Base-by-base conservation (phyloP, 1,140 invertebrate species). In the Neodiprion lecontei region DNA sequence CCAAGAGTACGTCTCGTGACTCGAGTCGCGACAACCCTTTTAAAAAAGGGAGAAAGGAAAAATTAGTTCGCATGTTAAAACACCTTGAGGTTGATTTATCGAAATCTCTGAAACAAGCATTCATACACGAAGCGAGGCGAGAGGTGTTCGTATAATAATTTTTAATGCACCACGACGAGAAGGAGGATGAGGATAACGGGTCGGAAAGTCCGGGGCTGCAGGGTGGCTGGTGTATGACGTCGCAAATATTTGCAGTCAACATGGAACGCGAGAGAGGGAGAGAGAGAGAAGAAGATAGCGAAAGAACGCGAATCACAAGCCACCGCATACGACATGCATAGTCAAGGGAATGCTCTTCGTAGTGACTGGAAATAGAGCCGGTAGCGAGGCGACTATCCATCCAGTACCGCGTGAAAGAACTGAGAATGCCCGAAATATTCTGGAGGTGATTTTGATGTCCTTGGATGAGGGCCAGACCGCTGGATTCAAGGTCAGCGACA, bases 191-290 rank as follows among this genome's bases (percentile, higher is more conserved):
- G 53, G 53, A 5, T 17, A 4, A 17, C 50, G 53, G 9, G 53
- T 12, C 11, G 11, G 11, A 17, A 14, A 17, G 11, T 14, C 11
- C 11, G 9, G 11, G 53, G 53, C n/a, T 61, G 11, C 11, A 61
- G 11, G 53, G 53, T 17, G 28, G 28, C 28, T 61, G 53, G 53
- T 61, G 53, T 61, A 61, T 61, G 53, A 12, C 53, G 53, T 61
- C 53, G 53, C 53, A 61, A 61, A 61, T 61, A 61, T 61, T 61
- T 61, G 53, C 53, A 61, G 53, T 61, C 53, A 61, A 61, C 53
- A 61, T 17, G 53, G 53, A 61, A 9, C 53, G 28, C 28, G 28
- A 40, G 28, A 40, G 28, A 40, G 28, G 28, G 28, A 40, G 28
- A 40, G 5, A 40, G 28, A 40, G 28, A 40, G 28, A 40, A 5